Evolutionary conservation across 1,140 invertebrate species (phyloP).

Genomic region (Diorhabda elongata): DNA sequence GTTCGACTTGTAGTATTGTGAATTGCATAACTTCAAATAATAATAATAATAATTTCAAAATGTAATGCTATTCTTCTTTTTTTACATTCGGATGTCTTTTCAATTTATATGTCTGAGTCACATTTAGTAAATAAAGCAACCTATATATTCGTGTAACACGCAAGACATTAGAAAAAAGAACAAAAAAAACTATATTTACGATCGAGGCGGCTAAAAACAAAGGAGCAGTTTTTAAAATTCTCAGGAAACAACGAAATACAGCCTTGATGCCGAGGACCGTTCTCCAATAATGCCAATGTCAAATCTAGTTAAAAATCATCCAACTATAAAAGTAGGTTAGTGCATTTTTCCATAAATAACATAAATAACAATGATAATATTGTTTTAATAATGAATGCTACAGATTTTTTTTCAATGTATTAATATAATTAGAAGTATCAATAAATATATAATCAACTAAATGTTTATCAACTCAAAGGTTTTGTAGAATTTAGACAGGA

Average conservation of each 20-base stretch:
- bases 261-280: not conserved
- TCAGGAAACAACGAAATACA: not conserved
- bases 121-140: not conserved
- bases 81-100: not conserved
- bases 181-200: slow-evolving; percentile 1
- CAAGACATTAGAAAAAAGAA: not conserved
- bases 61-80: too few species aligned
- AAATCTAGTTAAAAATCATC: not conserved
- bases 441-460: too few species aligned
- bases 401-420: too few species aligned
- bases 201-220: not conserved
- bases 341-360: not conserved
- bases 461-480: too few species aligned
- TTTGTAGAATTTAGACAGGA: too few species aligned
- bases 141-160: not conserved
- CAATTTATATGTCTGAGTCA: not conserved
- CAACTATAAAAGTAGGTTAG: not conserved
- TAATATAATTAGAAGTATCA: too few species aligned
- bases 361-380: too few species aligned
- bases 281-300: not conserved
- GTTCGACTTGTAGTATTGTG: too few species aligned
- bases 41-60: too few species aligned
- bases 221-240: not conserved
- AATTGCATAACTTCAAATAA: too few species aligned
- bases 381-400: too few species aligned